Evolutionary conservation across 1,140 invertebrate genomes (phyloP), one percentile per base, ranked within the genome.

Genomic region (Helicoverpa zea): DNA sequence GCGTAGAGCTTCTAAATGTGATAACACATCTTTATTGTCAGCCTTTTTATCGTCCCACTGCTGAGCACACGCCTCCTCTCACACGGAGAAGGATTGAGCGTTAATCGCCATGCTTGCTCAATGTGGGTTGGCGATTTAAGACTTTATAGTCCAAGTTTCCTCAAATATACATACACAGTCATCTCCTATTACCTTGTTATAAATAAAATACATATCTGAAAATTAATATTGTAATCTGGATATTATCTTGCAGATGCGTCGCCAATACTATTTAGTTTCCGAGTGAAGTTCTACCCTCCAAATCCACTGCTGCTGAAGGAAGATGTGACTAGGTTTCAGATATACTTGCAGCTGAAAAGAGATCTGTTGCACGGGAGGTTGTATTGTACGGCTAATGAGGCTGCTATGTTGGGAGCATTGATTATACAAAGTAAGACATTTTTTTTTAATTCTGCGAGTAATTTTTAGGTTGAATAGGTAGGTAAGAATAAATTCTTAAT

Each of bases 301-400:
- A 98, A 99, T 96, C 98, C 98, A 56, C 89, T 96, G 85, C 86
- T 96, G 30, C 94, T 98, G 82, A 98, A 98, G 89, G 98, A 98
- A 94, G 98, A 98, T 95, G 97, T 98, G 63, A 98, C 98, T 14
- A 96, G 97, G 83, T 99, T 99, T 95, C 98, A 98, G 94, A 96
- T 99, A 87, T 99, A 99, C 94, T 96, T 99, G 73, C 99, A 99
- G 92, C 94, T 99, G 74, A 98, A 99, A 95, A 96, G 99, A 91
- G 99, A 99, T 95, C 96, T 99, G 70, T 95, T 98, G 23, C 99
- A 99, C 96, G 99, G 99, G 4, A 96, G 99, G 79, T 96, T 99
- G 30, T 98, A 99, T 93, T 99, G 98, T 94, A 98, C 98, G 52
- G 95, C 97, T 23, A 97, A 97, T 84, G 98, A 99, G 92, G 98